Evolutionary conservation across 1,140 invertebrate species (phyloP).

Genomic region (Adoxophyes honmai): DNA sequence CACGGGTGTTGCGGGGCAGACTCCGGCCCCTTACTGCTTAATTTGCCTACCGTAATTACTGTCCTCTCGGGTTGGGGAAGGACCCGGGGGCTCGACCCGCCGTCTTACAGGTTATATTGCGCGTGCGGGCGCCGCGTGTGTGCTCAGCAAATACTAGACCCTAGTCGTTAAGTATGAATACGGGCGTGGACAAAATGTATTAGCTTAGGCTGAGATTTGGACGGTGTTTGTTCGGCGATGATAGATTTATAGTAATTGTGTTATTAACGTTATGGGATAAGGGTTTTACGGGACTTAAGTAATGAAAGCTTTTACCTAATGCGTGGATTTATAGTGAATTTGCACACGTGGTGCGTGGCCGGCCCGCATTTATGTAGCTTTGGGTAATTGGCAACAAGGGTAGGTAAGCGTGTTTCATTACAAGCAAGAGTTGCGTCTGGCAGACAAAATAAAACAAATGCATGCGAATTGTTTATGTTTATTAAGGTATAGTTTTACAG

Average conservation of each 20-base stretch:
- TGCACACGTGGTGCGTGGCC: slow-evolving; percentile 50
- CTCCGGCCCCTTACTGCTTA: slow-evolving; percentile 73
- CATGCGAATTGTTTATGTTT: neutral
- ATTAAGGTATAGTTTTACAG: neutral
- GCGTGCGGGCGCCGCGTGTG: slow-evolving; percentile 69
- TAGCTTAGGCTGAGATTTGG: slow-evolving; percentile 76
- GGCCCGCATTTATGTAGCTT: slow-evolving; percentile 36
- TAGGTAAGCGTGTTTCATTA: neutral
- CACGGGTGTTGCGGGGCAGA: slow-evolving; percentile 49
- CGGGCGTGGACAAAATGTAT: slow-evolving; percentile 76
- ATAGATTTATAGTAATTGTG: slow-evolving; percentile 77
- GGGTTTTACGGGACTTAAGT: slow-evolving; percentile 76
- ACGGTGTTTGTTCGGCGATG: slow-evolving; percentile 73
- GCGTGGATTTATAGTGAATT: slow-evolving; percentile 66
- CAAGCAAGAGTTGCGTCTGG: neutral
- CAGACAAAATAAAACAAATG: too few relatives aligned
- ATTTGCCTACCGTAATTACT: slow-evolving; percentile 79
- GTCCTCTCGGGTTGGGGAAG: slow-evolving; percentile 69
- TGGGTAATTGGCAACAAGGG: slow-evolving; percentile 18
- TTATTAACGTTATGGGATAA: slow-evolving; percentile 77
- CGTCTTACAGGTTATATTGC: slow-evolving; percentile 74
- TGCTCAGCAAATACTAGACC: slow-evolving; percentile 72
- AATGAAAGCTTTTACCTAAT: slow-evolving; percentile 72
- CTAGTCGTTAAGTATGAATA: slow-evolving; percentile 74
- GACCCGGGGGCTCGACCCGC: slow-evolving; percentile 63